Evolutionary conservation across 2,113 vertebrate genomes (phyloP).

Genomic region (Ochotona curzoniae): DNA sequence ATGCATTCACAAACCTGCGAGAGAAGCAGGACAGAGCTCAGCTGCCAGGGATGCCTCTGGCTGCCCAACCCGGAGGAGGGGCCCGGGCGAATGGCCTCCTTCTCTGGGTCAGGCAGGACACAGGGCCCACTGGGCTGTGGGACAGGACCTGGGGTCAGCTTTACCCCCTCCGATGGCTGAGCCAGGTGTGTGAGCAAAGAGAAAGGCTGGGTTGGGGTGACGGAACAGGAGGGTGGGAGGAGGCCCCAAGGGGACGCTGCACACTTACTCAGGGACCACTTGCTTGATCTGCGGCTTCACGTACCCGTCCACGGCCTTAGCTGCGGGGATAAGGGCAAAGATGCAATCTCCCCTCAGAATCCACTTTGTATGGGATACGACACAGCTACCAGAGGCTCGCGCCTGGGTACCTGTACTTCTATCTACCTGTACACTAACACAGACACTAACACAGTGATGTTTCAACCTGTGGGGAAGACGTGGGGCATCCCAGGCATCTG

Average conservation of each 20-base stretch:
- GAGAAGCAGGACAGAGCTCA: background rate
- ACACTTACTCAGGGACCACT: constrained; percentile 98
- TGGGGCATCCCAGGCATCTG: background rate
- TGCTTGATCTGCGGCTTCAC: constrained; percentile 99
- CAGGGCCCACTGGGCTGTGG: background rate
- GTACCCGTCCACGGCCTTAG: constrained; percentile 96
- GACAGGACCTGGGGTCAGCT: background rate
- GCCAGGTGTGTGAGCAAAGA: rapidly evolving
- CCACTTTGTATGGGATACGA: background rate
- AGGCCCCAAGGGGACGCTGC: background rate
- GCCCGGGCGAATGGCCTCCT: background rate
- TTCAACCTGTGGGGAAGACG: background rate
- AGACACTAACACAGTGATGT: background rate
- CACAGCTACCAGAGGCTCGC: background rate
- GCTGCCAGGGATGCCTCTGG: background rate
- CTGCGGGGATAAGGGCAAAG: constrained; percentile 79
- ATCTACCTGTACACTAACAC: background rate
- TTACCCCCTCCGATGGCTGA: background rate
- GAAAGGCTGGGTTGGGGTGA: rapidly evolving
- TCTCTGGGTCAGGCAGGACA: background rate
- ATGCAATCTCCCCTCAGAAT: background rate
- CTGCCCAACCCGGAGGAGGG: background rate
- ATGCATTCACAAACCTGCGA: constrained; percentile 91
- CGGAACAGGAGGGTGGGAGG: background rate
- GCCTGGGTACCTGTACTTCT: background rate